Conservation (phyloP, 2,113 vertebrate genomes). For the Romanogobio albipinnatus region DNA sequence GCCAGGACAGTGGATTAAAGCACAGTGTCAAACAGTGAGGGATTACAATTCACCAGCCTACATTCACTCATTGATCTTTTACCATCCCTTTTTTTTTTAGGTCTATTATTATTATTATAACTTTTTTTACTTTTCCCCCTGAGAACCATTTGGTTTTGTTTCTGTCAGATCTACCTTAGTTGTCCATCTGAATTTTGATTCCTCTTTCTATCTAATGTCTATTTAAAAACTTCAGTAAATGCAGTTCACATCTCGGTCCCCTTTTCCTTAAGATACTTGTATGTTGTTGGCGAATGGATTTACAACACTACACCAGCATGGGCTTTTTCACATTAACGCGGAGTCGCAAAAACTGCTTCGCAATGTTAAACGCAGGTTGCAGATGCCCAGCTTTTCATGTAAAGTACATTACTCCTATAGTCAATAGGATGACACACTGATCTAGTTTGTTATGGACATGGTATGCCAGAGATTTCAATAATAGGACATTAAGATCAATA, state of each 20-base stretch:
- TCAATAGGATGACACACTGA: conserved; percentile 27
- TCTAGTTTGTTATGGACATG: conserved; percentile 40
- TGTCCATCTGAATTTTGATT: conserved; percentile 5
- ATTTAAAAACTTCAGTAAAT: neutral
- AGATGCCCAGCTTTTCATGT: conserved; percentile 47
- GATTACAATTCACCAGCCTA: conserved; percentile 46
- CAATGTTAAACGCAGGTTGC: conserved; percentile 49
- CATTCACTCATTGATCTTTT: conserved; percentile 43
- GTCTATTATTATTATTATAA: neutral
- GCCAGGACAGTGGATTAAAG: conserved; percentile 46
- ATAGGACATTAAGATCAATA: conserved; percentile 41
- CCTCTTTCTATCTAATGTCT: neutral
- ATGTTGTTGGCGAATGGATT: neutral
- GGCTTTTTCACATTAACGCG: conserved; percentile 31
- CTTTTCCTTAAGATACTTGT: neutral
- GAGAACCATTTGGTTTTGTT: conserved; percentile 50
- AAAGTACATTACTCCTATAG: conserved; percentile 42
- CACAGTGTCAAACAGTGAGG: conserved; percentile 53
- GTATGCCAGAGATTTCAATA: conserved; percentile 43
- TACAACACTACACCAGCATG: conserved; percentile 32
- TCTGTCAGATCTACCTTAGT: conserved; percentile 25
- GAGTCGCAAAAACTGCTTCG: conserved; percentile 36
- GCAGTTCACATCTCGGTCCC: neutral
- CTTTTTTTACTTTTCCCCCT: conserved; percentile 44
- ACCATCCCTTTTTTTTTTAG: conserved; percentile 24